Evolutionary conservation across 2,797 vertebrate species (phyloP), one percentile per base, ranked within the genome.

Genomic region (Acanthurus lineatus): DNA sequence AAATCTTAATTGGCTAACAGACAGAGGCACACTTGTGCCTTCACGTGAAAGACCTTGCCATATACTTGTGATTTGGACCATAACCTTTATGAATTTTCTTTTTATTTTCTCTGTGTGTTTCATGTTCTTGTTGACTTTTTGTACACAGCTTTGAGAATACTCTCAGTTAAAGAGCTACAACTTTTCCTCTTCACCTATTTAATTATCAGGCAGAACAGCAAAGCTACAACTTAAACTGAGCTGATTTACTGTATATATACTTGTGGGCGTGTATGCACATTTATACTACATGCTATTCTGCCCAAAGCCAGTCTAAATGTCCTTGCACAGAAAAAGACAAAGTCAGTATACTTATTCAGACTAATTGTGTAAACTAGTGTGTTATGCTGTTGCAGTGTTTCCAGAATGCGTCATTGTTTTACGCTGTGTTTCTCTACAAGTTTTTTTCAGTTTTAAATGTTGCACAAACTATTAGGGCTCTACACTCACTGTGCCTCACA

Each of bases 91-190:
- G 79, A 73, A 76, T 76, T 45, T 44, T 64, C 22, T 53, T 3
- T 76, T 61, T 35, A 59, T 59, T 47, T 47, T 76, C 19, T 67
- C 17, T 65, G 19, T 79, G 51, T 54, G 32, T 67, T 58, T 17
- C 15, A 47, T 71, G 25, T 65, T 60, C 9, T 17, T 74, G 51
- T 79, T 78, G 22, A 53, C 63, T 66, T 80, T 62, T 71, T 73
- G 44, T 80, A 52, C 64, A 51, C 7, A 57, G 52, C 59, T n/a
- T 22, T 6, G 32, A 42, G 17, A 40, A 52, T 68, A 45, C 16
- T 72, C 4, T 52, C 4, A 49, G 51, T 67, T 94, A 94, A 83
- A 92, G 93, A 80, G 93, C 92, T 81, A 84, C 92, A 38, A 9
- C 48, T 20, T 22, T 61, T 64, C 40, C 6, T 56, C 25, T 28